Conservation (phyloP, 2,888 invertebrate genomes). For the Harmothoe impar region DNA sequence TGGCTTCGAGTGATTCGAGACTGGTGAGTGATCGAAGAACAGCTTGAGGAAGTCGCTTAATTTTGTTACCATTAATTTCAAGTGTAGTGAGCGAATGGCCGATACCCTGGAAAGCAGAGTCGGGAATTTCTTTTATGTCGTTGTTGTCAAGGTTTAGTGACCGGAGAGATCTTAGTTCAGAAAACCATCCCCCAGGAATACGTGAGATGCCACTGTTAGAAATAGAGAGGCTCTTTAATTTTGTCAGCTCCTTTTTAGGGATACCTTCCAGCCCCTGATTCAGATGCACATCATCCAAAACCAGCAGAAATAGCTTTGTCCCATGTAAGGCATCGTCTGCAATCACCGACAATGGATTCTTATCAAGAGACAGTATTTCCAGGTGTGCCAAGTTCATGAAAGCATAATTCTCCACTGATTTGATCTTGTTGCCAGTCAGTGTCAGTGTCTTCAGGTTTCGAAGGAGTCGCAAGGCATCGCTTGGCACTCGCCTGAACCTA, state of each 20-base stretch:
- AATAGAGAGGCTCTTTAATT: constrained; percentile 67
- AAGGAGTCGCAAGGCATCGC: constrained; percentile 68
- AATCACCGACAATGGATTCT: constrained; percentile 69
- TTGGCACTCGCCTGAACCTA: constrained; percentile 67
- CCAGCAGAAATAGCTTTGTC: constrained; percentile 68
- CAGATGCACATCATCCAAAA: constrained; percentile 65
- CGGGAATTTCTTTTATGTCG: constrained; percentile 53
- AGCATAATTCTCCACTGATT: constrained; percentile 62
- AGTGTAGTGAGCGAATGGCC: constrained; percentile 64
- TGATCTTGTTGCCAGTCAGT: constrained; percentile 69
- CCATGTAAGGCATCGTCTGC: constrained; percentile 65
- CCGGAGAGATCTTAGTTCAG: constrained; percentile 57
- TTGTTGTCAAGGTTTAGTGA: constrained; percentile 68
- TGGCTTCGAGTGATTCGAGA: constrained; percentile 64
- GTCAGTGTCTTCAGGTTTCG: constrained; percentile 67
- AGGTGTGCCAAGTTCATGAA: constrained; percentile 66
- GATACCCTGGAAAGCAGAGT: constrained; percentile 63
- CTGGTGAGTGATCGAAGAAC: constrained; percentile 53
- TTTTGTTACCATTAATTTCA: constrained; percentile 66
- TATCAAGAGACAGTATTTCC: constrained; percentile 69
- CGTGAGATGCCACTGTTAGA: constrained; percentile 60
- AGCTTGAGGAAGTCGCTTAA: constrained; percentile 53
- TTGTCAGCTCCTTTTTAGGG: constrained; percentile 64
- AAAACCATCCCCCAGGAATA: constrained; percentile 69
- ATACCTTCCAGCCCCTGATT: constrained; percentile 66